Conservation (phyloP, 2,888 invertebrate species). For the Coelopa pilipes region DNA sequence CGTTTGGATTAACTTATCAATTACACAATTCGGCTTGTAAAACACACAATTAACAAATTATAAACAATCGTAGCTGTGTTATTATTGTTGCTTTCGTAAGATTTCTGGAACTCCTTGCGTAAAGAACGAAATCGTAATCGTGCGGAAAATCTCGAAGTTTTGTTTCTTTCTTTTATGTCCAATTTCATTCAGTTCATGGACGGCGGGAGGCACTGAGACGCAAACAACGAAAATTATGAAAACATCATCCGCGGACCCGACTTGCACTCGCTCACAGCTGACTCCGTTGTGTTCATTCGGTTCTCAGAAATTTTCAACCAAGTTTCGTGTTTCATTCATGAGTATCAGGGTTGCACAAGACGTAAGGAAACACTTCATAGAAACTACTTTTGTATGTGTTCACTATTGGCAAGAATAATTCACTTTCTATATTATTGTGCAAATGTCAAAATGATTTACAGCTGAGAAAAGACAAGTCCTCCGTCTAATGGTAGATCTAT, state of each 20-base stretch:
- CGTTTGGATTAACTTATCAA: neutral
- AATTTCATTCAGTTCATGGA: conserved; percentile 15
- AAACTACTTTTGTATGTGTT: too few relatives aligned
- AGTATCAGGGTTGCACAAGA: too few relatives aligned
- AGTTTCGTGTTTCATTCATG: too few relatives aligned
- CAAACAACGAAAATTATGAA: conserved; percentile 11
- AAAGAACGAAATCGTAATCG: conserved; percentile 13
- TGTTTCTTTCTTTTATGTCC: conserved; percentile 14
- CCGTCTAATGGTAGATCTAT: too few relatives aligned
- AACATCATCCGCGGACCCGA: neutral
- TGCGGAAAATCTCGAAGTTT: conserved; percentile 11
- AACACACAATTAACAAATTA: conserved; percentile 12
- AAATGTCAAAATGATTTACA: too few relatives aligned
- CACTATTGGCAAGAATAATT: too few relatives aligned
- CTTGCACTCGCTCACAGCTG: conserved; percentile 29
- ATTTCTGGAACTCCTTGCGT: conserved; percentile 13
- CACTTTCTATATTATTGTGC: too few relatives aligned
- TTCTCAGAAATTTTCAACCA: too few relatives aligned
- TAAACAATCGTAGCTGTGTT: conserved; percentile 15
- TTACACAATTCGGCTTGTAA: conserved; percentile 16
- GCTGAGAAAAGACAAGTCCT: too few relatives aligned
- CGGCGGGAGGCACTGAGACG: conserved; percentile 6
- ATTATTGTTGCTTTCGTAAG: neutral
- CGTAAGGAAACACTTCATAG: too few relatives aligned
- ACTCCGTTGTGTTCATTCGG: conserved; percentile 9